Evolutionary conservation across 2,113 vertebrate species (phyloP), one percentile per base, ranked within the genome.

Genomic region (Pelmatolapia mariae): DNA sequence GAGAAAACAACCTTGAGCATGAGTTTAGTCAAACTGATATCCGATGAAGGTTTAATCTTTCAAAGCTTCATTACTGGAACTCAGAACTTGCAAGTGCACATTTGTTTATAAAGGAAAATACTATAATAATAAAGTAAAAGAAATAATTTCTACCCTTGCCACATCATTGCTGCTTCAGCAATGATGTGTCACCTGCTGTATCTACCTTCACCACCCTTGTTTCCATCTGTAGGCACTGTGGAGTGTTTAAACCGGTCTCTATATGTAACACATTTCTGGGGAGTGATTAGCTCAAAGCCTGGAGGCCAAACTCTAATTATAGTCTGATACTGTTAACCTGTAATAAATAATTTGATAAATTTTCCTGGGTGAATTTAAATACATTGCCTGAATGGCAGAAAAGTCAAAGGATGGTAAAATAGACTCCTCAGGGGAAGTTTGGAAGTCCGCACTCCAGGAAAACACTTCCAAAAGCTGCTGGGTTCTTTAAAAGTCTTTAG

Each of bases 151-250:
- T 68, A 38, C 11, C 63, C 0, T 68, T 68, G 33, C 33, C 63
- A 68, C 33, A 68, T 22, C 7, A 68, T 13, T 43, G 12, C 66
- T 71, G 36, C 36, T 40, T 40, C 36, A 38, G 63, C 56, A 59
- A 36, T 36, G 36, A 36, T 36, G 50, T 11, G 0, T 50, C 16
- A 16, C 47, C 47, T 66, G 0, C 19, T 19, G 31, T 13, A 13
- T 66, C 33, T 36, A 63, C 59, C 10, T 63, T 38, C 63, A 68
- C 19, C 63, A 24, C 8, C 38, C 38, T 12, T 43, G 36, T 43
- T 71, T 71, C 66, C 38, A 6, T 16, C 66, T 43, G 38, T 43
- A 24, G n/a, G n/a, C 36, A 43, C 12, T 3, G n/a, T 43, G 66
- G 36, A 16, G 22, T 71, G 38, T 43, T 71, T 24, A 43, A 2